Base-by-base conservation (phyloP, 2,888 invertebrate genomes). In the Dinocampus coccinellae region DNA sequence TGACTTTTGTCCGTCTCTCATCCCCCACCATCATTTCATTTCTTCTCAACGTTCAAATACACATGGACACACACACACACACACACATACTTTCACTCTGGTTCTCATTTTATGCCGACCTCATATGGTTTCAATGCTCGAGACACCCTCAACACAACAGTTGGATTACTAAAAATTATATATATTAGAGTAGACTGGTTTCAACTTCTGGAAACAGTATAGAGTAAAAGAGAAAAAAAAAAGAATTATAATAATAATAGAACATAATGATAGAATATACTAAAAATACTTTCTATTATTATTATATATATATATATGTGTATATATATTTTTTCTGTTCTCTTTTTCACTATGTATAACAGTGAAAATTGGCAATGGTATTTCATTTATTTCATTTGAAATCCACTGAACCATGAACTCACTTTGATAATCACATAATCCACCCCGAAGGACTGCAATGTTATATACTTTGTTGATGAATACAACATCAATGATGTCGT, bases 361-460 rank as follows among this genome's bases (percentile, higher is more conserved):
- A 9, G 47, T 47, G 47, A 47, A 47, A 47, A 47, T 47, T n/a
- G 47, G 20, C 47, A 9, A 47, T 7, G 4, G 47, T 16, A 20
- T 47, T 16, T 16, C 47, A 47, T 47, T 47, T 47, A 58, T 58
- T 34, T 13, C n/a, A 65, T 65, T 52, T 16, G 22, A 63, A 63
- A 63, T 47, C 42, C 16, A 29, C 20, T 16, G 29, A 16, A 47
- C 47, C 52, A 63, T 63, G 47, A 63, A 63, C 47, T 47, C 26
- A 47, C 47, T 47, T 39, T 63, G 29, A 47, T 63, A 63, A 63
- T 63, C 47, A 63, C 63, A 47, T 63, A 39, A 62, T 47, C 61
- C 22, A 22, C 39, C 63, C 63, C 42, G 3, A 16, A 29, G 29
- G 47, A n/a, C 24, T 1, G 16, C 13, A 22, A 24, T 20, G 29